Conservation (phyloP, 2,888 invertebrate genomes). For the Plebejus anna region DNA sequence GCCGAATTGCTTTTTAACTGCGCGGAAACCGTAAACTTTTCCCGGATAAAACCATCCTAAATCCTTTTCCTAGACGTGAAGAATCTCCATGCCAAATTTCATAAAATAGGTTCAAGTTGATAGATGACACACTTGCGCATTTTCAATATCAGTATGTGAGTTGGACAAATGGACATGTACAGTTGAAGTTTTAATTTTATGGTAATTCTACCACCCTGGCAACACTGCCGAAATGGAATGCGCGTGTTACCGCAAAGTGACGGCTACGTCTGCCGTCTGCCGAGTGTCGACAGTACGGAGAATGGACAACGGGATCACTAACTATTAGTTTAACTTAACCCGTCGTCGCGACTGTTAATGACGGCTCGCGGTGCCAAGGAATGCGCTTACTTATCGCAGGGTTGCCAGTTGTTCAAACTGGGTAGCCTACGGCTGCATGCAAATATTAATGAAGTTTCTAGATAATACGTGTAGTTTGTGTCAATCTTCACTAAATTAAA, state of each 20-base stretch:
- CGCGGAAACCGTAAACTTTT: too few relatives aligned
- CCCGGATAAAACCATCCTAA: too few relatives aligned
- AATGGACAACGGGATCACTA: constrained; percentile 61
- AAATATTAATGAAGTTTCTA: too few relatives aligned
- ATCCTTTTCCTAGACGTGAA: too few relatives aligned
- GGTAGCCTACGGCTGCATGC: background rate
- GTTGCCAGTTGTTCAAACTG: background rate
- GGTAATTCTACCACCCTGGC: background rate
- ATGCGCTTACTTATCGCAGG: constrained; percentile 1
- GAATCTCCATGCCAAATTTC: too few relatives aligned
- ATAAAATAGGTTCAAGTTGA: too few relatives aligned
- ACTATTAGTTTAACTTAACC: constrained; percentile 37
- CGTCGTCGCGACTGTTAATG: constrained; percentile 24
- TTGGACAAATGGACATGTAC: too few relatives aligned
- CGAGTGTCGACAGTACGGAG: constrained; percentile 49
- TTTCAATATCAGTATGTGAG: too few relatives aligned
- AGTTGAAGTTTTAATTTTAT: background rate
- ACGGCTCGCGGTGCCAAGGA: constrained; percentile 25
- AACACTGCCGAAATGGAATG: constrained; percentile 48
- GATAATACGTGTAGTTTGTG: too few relatives aligned
- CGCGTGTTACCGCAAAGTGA: constrained; percentile 57
- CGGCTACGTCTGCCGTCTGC: constrained; percentile 46
- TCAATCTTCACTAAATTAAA: too few relatives aligned
- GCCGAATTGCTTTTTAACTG: too few relatives aligned
- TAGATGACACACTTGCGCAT: too few relatives aligned